Conservation (phyloP, 2,797 vertebrate genomes). For the Gymnodraco acuticeps region DNA sequence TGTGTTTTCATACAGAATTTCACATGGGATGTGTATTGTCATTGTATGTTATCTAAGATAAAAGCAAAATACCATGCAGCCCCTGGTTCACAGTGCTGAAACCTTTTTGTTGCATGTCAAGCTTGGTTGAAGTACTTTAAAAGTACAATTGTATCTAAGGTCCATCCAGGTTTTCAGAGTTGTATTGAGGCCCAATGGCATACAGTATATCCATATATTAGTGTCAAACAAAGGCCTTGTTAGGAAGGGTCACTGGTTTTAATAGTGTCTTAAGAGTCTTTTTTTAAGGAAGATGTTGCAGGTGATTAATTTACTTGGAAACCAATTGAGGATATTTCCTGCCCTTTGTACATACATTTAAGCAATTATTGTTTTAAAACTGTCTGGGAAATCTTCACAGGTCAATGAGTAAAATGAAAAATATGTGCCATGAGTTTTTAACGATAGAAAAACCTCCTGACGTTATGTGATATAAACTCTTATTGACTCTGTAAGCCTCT, state of each 20-base stretch:
- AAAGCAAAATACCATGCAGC: neutral
- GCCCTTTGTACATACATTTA: neutral
- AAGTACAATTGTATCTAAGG: neutral
- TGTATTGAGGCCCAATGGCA: too few species aligned
- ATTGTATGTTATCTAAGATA: slow-evolving; percentile 13
- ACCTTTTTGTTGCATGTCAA: neutral
- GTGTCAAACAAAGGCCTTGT: too few species aligned
- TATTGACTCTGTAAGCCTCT: neutral
- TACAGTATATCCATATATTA: too few species aligned
- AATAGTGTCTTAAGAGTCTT: too few species aligned
- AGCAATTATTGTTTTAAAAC: neutral
- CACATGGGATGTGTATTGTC: slow-evolving; percentile 16
- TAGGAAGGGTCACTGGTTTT: too few species aligned
- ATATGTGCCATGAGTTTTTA: neutral
- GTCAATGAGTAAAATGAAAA: neutral
- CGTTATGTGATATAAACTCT: neutral
- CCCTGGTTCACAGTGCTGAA: slow-evolving; percentile 1
- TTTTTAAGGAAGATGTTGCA: too few species aligned
- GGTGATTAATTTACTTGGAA: neutral
- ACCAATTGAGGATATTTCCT: neutral
- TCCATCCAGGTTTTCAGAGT: too few species aligned
- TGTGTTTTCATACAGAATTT: slow-evolving; percentile 20
- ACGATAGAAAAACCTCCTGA: neutral
- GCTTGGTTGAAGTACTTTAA: neutral
- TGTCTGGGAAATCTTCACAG: too few species aligned